Evolutionary conservation across 2,888 invertebrate species (phyloP).

Genomic region (Acleris sparsana): DNA sequence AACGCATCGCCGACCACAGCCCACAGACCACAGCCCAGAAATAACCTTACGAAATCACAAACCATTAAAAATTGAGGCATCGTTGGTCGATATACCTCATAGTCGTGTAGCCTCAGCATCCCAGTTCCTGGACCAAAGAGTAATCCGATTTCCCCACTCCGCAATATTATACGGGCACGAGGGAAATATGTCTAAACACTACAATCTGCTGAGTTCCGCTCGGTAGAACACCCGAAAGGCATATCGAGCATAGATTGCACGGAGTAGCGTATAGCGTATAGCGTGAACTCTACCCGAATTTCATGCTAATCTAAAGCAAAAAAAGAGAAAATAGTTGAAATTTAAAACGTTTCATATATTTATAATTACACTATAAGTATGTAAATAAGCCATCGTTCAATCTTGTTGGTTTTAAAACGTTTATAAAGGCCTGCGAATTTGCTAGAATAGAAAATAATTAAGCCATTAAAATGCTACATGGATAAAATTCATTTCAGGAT

Average conservation of each 20-base stretch:
- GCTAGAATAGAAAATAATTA: too few species aligned
- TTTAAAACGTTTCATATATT: too few species aligned
- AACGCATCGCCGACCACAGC: not conserved
- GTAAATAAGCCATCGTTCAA: too few species aligned
- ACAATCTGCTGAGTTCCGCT: conserved; percentile 45
- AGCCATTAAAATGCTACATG: too few species aligned
- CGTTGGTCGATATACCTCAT: not conserved
- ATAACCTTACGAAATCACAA: not conserved
- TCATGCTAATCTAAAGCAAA: too few species aligned
- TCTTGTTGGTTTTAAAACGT: too few species aligned
- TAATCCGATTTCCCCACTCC: conserved; percentile 72
- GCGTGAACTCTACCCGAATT: too few species aligned
- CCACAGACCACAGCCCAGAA: not conserved
- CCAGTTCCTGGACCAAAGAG: conserved; percentile 32
- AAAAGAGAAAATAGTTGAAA: too few species aligned
- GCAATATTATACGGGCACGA: conserved; percentile 65
- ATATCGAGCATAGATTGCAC: conserved; percentile 6
- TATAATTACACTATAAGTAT: too few species aligned
- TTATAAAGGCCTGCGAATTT: too few species aligned
- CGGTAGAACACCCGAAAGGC: conserved; percentile 27
- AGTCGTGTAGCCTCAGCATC: conserved; percentile 26
- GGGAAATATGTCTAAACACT: conserved; percentile 74
- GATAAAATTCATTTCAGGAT: too few species aligned
- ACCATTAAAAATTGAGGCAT: conserved; percentile 3
- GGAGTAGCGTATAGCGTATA: too few species aligned